Base-by-base conservation (phyloP, 2,113 vertebrate genomes). In the Helogale parvula region DNA sequence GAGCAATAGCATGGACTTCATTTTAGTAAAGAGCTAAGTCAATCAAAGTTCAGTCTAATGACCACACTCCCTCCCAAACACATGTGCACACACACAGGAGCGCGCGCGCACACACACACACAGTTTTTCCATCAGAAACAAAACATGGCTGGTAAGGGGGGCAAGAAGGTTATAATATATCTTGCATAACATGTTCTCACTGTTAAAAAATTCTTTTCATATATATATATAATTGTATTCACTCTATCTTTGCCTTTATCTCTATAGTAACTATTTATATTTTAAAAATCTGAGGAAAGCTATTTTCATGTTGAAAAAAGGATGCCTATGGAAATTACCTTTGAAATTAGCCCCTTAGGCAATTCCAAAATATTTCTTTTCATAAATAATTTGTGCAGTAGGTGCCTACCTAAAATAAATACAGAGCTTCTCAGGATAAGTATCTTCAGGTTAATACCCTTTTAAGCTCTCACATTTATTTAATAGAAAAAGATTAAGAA, bases 201-300 rank as follows among this genome's bases (percentile, higher is more conserved):
- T 52, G 89, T 66, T 35, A 0, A 52, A 92, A 88, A 47, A 47
- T n/a, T 65, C 27, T 68, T 52, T 80, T 93, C 68, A 38, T 21
- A 41, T 27, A 63, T 15, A 74, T 15, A 74, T 0, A 83, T 47
- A 52, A 77, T 77, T 69, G 47, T 52, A 77, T 87, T 82, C 60
- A 60, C 45, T 92, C 33, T 60, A 6, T 77, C n/a, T 83, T 77
- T 38, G 29, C 66, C 57, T 71, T 92, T 82, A 66, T 31, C 38
- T 72, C 80, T 77, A 76, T 35, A 27, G 14, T 66, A 79, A 27
- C 7, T 66, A 79, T 38, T 41, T 52, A 19, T 57, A 60, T 35
- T 79, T 84, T 92, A 54, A 54, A 92, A 94, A 60, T 88, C 83
- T 91, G 29, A 91, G 94, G 29, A 72, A 50, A 87, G 66, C n/a